phyloP scores from a whole-genome alignment of 2,888 invertebrate genomes.

The Calameuta idolon region DNA sequence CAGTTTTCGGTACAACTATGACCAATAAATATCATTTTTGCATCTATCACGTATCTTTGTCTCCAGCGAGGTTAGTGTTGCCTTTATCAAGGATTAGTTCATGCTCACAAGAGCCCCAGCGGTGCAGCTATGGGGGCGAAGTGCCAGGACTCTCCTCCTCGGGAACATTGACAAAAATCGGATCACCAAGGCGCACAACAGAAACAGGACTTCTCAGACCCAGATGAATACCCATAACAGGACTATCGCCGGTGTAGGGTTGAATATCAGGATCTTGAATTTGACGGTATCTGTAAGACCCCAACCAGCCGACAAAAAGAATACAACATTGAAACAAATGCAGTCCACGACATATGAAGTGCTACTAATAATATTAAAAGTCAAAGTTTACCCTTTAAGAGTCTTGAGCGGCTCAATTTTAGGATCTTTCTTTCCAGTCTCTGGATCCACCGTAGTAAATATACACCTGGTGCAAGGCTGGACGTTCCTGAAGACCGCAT shows the following conservation, averaged over 20 bases:
- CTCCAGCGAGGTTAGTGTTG: neutral
- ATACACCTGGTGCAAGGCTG: conserved; percentile 79
- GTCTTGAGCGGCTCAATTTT: conserved; percentile 76
- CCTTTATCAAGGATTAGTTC: conserved; percentile 7
- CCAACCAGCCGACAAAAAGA: conserved; percentile 23
- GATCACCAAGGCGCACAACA: conserved; percentile 67
- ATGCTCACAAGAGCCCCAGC: conserved; percentile 60
- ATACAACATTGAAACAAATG: neutral
- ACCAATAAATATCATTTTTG: neutral
- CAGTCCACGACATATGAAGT: neutral
- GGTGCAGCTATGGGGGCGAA: conserved; percentile 57
- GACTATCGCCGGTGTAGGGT: conserved; percentile 60
- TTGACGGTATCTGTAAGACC: conserved; percentile 66
- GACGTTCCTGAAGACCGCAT: conserved; percentile 73
- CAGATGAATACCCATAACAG: conserved; percentile 70
- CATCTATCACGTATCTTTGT: neutral
- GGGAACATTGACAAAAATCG: conserved; percentile 67
- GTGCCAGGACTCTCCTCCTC: conserved; percentile 32
- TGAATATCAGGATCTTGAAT: conserved; percentile 57
- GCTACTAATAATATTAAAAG: neutral
- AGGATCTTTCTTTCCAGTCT: conserved; percentile 73
- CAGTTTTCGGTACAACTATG: neutral
- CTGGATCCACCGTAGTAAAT: conserved; percentile 78
- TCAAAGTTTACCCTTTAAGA: conserved; percentile 71
- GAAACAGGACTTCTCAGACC: conserved; percentile 66